Percentiles rank a stretch among this genome's conserved stretches.
Evolutionary conservation across 2,797 vertebrate genomes (phyloP).

Genomic region (Molossus molossus): DNA sequence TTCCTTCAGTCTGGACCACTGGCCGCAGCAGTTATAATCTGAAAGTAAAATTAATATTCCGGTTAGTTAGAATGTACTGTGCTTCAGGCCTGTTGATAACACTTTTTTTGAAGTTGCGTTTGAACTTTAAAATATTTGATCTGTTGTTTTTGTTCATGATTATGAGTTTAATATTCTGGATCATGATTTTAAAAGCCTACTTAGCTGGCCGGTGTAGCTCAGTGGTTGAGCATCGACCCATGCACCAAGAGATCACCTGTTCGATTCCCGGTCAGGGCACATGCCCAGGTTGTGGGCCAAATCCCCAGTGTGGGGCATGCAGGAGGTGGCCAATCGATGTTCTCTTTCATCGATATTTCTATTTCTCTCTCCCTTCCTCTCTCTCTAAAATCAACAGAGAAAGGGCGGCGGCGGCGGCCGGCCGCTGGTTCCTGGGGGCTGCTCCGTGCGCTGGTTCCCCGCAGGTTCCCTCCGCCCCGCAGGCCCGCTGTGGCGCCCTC

Average conservation of each 20-base stretch:
- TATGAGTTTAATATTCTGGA: conserved; percentile 9
- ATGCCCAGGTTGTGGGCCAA: no score
- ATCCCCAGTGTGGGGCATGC: no score
- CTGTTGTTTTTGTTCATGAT: not conserved
- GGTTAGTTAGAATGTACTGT: not conserved
- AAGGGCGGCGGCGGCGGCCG: fast-evolving
- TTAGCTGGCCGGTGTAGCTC: not conserved
- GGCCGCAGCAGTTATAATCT: not conserved
- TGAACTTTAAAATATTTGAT: not conserved
- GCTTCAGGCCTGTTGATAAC: not conserved
- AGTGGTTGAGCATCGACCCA: no score
- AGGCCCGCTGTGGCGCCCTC: fast-evolving
- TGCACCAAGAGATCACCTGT: no score
- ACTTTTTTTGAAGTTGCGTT: not conserved
- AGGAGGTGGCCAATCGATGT: no score
- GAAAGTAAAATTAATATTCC: conserved; percentile 11
- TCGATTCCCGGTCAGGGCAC: no score
- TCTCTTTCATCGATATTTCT: no score
- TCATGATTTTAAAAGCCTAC: conserved; percentile 20
- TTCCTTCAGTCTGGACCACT: not conserved
- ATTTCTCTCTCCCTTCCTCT: no score
- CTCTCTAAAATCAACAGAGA: no score
- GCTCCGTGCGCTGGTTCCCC: fast-evolving
- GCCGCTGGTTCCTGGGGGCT: fast-evolving
- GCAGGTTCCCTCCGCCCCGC: fast-evolving